Evolutionary conservation across 2,888 invertebrate genomes (phyloP).

Genomic region (Zele albiditarsus): DNA sequence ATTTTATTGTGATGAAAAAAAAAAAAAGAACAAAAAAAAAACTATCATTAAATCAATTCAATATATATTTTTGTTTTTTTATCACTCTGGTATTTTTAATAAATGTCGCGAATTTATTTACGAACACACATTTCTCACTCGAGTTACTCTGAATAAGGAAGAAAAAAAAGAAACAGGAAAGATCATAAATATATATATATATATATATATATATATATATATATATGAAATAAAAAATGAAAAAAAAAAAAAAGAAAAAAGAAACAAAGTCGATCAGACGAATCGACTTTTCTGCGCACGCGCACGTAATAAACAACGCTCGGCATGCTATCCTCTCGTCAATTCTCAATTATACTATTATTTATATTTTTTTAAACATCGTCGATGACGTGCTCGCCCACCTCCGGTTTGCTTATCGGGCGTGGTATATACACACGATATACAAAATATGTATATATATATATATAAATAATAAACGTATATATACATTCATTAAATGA

Average conservation of each 20-base stretch:
- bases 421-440: background rate
- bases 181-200: background rate
- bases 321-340: slow-evolving; percentile 64
- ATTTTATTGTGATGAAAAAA: slow-evolving; percentile 51
- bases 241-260: background rate
- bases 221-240: too few species aligned
- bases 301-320: slow-evolving; percentile 50
- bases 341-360: slow-evolving; percentile 65
- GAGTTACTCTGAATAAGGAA: slow-evolving; percentile 41
- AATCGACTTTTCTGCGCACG: slow-evolving; percentile 30
- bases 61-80: background rate
- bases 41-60: slow-evolving; percentile 7
- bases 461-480: background rate
- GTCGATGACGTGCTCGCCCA: slow-evolving; percentile 48
- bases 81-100: slow-evolving; percentile 7
- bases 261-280: slow-evolving; percentile 35
- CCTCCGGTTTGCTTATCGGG: slow-evolving; percentile 15
- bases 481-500: slow-evolving; percentile 6
- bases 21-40: slow-evolving; percentile 46
- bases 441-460: background rate
- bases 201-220: background rate
- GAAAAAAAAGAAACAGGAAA: slow-evolving; percentile 11
- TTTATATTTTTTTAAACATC: slow-evolving; percentile 58
- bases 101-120: background rate
- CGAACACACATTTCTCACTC: slow-evolving; percentile 16